These are phyloP conservation scores for Syngnathus acus DNA, from an alignment of 2,797 vertebrate species.

Conservation along the genomic window DNA sequence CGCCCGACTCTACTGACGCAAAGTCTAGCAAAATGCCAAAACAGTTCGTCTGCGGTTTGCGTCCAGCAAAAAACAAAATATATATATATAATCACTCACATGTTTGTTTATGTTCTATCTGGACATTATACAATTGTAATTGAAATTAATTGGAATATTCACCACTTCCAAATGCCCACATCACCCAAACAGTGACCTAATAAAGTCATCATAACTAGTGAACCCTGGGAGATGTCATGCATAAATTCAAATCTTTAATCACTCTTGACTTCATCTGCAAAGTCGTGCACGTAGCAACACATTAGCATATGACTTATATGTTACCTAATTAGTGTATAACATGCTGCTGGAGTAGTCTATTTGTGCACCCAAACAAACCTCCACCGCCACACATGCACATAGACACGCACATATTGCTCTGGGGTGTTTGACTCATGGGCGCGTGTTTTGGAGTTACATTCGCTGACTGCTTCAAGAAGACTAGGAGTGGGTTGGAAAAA, in stretches of 20 bases:
- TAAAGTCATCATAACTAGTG: not conserved
- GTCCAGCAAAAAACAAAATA: no score
- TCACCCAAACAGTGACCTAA: not conserved
- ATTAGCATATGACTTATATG: slow-evolving; percentile 16
- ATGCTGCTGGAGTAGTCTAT: slow-evolving; percentile 10
- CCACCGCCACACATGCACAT: not conserved
- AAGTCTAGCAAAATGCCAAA: no score
- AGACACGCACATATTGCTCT: not conserved
- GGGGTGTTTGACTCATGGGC: slow-evolving; percentile 3
- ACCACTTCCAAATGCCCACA: not conserved
- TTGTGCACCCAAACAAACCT: slow-evolving; percentile 3
- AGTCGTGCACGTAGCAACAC: not conserved
- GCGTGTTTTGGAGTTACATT: not conserved
- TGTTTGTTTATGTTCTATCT: no score
- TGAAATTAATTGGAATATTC: no score
- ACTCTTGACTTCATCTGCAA: not conserved
- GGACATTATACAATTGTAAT: no score
- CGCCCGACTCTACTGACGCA: no score
- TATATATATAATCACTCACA: no score
- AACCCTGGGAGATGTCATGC: not conserved
- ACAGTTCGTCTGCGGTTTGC: no score
- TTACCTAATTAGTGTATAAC: slow-evolving; percentile 11
- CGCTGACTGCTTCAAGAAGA: slow-evolving; percentile 8
- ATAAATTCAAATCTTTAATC: not conserved
- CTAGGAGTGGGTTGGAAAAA: not conserved